Evolutionary conservation across 1,140 invertebrate genomes (phyloP), one percentile per base, ranked within the genome.

Genomic region (Latrodectus geometricus): DNA sequence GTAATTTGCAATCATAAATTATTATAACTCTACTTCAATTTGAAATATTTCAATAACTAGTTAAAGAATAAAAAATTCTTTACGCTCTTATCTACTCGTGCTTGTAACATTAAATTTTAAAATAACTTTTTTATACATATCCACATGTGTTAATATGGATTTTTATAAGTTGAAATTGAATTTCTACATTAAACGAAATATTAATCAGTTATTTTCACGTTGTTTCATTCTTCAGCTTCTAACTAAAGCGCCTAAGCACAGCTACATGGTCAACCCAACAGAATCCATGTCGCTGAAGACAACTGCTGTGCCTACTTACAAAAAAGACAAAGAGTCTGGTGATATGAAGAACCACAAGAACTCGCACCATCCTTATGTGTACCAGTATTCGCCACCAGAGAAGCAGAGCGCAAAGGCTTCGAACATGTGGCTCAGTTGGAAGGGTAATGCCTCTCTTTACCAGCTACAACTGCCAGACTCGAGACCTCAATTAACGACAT

Each of bases 321-420:
- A 78, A 21, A 78, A 78, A 15, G 56, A 65, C 3, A 17, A 23
- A 4, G 76, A 78, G 20, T 8, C 66, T 8, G 75, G 76, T 48
- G 83, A 86, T 14, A 66, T 78, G 49, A 78, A 72, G 21, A 86
- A 86, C 23, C 83, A 86, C 83, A 77, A 74, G 9, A 77, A 70
- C 5, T 76, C 82, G 9, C 82, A 21, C 9, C 35, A 35, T 35
- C 69, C 83, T 14, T 86, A 86, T 66, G 76, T 78, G 49, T 85
- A 76, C 48, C 83, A 85, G 20, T 85, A 77, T 48, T 65, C 74
- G 1, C 83, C 83, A 7, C 11, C 66, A 12, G 74, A 85, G 49
- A 77, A 76, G 77, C 9, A 17, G 48, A 66, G 8, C 12, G 15
- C 83, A 15, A 85, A 77, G 35, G 23, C 20, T 17, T 12, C 50